A percentile compares a stretch with the other conserved stretches of the same genome.
phyloP scores from a whole-genome alignment of 2,888 invertebrate species.

The Oxystoma pomonae region DNA sequence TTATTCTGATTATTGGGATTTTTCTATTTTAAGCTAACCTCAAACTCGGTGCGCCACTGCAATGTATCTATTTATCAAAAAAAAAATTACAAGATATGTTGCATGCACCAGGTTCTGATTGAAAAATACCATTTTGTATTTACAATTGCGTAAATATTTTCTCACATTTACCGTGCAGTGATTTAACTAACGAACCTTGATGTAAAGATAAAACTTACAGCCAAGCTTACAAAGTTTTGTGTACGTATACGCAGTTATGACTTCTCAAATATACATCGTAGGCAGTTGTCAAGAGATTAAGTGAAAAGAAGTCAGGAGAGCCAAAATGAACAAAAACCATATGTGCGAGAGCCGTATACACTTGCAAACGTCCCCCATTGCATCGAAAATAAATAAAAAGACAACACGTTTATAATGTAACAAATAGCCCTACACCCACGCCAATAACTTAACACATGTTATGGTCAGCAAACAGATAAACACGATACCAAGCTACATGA shows the following conservation, averaged over 20 bases:
- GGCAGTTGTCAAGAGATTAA: not conserved
- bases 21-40: too few species aligned
- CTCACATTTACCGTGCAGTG: not conserved
- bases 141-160: not conserved
- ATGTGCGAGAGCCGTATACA: not conserved
- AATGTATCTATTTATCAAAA: too few species aligned
- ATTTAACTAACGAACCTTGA: not conserved
- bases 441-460: not conserved
- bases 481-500: too few species aligned
- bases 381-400: conserved; percentile 9
- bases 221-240: not conserved
- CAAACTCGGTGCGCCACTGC: too few species aligned
- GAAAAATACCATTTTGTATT: not conserved
- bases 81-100: too few species aligned
- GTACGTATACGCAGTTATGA: not conserved
- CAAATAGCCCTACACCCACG: conserved; percentile 29
- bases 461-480: not conserved
- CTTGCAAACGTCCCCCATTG: not conserved
- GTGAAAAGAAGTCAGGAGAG: not conserved
- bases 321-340: not conserved
- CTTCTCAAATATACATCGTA: not conserved
- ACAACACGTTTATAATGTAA: conserved; percentile 26
- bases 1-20: too few species aligned
- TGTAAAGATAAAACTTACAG: not conserved
- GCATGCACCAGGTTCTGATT: too few species aligned